A percentile compares a stretch with the other conserved stretches of the same genome.
Evolutionary conservation across 2,888 invertebrate genomes (phyloP).

Genomic region (Hydraecia micacea): DNA sequence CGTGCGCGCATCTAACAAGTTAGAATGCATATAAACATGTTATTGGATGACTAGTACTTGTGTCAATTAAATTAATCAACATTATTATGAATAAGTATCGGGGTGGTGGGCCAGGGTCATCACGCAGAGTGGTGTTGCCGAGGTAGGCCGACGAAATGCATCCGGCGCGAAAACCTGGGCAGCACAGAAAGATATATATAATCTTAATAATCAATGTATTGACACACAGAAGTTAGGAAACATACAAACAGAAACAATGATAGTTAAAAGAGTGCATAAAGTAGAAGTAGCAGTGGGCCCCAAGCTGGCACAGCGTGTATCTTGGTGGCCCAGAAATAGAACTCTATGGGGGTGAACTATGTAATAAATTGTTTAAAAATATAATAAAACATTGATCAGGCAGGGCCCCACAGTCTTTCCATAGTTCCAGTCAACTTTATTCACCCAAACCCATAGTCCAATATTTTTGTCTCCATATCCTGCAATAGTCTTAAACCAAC

Average conservation of each 20-base stretch:
- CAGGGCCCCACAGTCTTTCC: background rate
- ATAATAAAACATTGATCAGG: no score
- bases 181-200: no score
- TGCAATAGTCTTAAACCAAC: background rate
- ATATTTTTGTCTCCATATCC: background rate
- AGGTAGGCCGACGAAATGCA: background rate
- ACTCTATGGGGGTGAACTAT: background rate
- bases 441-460: background rate
- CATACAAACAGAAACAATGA: no score
- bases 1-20: conserved; percentile 34
- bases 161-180: no score
- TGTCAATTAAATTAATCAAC: conserved; percentile 25
- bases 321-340: background rate
- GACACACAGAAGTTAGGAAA: no score
- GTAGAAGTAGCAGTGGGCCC: no score
- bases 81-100: conserved; percentile 11
- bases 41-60: conserved; percentile 15
- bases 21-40: conserved; percentile 40
- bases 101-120: background rate
- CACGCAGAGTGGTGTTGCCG: background rate
- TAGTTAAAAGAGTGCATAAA: no score
- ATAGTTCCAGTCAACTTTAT: background rate
- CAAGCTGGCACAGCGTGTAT: no score
- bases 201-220: no score
- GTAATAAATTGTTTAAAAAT: background rate